Percentiles rank a stretch among this genome's conserved stretches.
These are phyloP conservation scores for Theodoxus fluviatilis DNA, from an alignment of 2,888 invertebrate genomes.

Conservation along the genomic window DNA sequence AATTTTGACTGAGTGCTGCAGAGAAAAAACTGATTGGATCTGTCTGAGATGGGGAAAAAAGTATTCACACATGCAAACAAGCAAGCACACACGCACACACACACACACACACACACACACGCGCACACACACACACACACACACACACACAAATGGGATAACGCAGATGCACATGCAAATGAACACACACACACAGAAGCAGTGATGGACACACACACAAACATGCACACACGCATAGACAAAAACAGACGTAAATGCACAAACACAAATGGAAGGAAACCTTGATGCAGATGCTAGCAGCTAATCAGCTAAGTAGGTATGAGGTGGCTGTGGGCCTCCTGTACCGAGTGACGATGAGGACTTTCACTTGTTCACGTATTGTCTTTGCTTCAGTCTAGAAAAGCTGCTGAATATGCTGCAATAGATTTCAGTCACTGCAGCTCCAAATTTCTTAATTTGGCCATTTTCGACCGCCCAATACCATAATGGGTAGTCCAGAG, in stretches of 20 bases:
- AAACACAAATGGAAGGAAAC: neutral
- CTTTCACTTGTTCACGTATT: too few relatives aligned
- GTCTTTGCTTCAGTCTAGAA: too few relatives aligned
- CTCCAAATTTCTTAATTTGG: too few relatives aligned
- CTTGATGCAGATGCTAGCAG: neutral
- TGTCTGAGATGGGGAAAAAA: neutral
- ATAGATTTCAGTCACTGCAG: too few relatives aligned
- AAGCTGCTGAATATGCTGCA: too few relatives aligned
- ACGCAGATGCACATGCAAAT: neutral
- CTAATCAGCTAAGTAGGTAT: neutral
- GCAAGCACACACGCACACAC: neutral
- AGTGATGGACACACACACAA: neutral
- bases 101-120: neutral
- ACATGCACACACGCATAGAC: neutral
- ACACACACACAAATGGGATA: neutral
- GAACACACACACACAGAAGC: neutral
- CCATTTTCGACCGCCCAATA: too few relatives aligned
- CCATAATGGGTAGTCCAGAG: too few relatives aligned
- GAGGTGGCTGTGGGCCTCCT: neutral
- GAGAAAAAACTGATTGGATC: too few relatives aligned
- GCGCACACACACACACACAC: conserved; percentile 9
- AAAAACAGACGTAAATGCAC: neutral
- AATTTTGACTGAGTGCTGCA: too few relatives aligned
- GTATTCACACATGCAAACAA: neutral
- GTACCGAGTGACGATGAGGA: too few relatives aligned